Base-by-base conservation (phyloP, 92 coral and sea anemone species). In the Bergia puertoricense region DNA sequence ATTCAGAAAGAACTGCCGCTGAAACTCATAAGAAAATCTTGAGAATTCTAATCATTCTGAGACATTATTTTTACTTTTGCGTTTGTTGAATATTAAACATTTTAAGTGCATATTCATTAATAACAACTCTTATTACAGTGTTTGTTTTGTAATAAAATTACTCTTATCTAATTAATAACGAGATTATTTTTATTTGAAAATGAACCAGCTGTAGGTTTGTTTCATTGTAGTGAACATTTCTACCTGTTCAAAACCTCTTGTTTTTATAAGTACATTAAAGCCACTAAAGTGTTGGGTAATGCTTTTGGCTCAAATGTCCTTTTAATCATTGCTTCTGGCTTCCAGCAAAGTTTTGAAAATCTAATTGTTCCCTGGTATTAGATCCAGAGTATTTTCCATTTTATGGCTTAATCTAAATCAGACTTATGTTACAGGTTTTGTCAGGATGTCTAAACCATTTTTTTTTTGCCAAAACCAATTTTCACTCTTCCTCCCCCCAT, bases 141-240 rank as follows among this genome's bases (percentile, higher is more conserved):
- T 71, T 71, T 84, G 74, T 54, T 79, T 79, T 48, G 65, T 84
- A 16, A 23, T 66, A 45, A 69, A 68, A 11, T 71, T 69, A 84
- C 77, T 69, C n/a, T 22, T 42, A 6, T 9, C 3, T 14, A 45
- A 7, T 45, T 46, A 45, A 84, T 14, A 22, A 83, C 22, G n/a
- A 18, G 16, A 11, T 4, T 18, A 3, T 84, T 46, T 65, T 45
- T 23, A 50, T 84, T 71, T 69, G 65, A 73, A 46, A 84, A 23
- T n/a, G 43, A 48, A 82, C 67, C 87, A 69, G 87, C 79, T 84
- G 87, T 36, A 8, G 36, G 23, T 51, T 9, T 10, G 41, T 57
- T 56, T 11, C 2, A 3, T 78, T 44, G 6, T 23, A 78, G 45
- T 3, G 51, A 14, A 46, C 11, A 6, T 42, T 16, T 14, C 43